Percentiles rank a stretch among this genome's conserved stretches.
phyloP scores from a whole-genome alignment of 2,797 vertebrate species.

The Anas bahamensis region DNA sequence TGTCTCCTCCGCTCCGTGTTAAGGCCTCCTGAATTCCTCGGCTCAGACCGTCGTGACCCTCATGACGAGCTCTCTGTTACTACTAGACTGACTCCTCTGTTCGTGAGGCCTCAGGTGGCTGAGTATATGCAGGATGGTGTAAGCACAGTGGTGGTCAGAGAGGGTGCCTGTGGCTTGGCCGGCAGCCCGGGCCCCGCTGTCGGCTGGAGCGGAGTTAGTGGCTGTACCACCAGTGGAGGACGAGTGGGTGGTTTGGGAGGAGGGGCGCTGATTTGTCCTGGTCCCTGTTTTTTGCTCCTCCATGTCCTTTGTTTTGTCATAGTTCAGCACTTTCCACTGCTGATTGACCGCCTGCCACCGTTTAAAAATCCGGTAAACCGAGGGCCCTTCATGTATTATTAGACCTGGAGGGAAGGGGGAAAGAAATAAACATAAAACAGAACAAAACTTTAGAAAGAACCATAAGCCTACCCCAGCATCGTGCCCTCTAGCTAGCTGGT shows the following conservation, averaged over 20 bases:
- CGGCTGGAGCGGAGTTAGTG: constrained; percentile 78
- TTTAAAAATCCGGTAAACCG: constrained; percentile 98
- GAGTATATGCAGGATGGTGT: constrained; percentile 97
- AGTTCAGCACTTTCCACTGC: constrained; percentile 99
- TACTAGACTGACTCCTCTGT: constrained; percentile 85
- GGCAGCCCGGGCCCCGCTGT: constrained; percentile 76
- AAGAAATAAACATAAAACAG: constrained; percentile 50
- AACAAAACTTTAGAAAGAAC: constrained; percentile 28
- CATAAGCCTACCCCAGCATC: neutral
- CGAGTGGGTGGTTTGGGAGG: constrained; percentile 88
- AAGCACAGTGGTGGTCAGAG: constrained; percentile 96
- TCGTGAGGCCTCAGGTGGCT: constrained; percentile 94
- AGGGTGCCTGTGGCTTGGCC: constrained; percentile 78
- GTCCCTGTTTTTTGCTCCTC: constrained; percentile 88
- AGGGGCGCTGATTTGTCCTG: constrained; percentile 87
- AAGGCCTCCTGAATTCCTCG: constrained; percentile 79
- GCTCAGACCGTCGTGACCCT: constrained; percentile 97
- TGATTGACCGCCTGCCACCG: constrained; percentile 99
- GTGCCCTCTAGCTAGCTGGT: neutral
- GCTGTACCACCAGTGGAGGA: constrained; percentile 86
- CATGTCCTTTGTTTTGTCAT: constrained; percentile 94
- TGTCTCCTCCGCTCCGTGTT: constrained; percentile 57
- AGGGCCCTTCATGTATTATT: constrained; percentile 97
- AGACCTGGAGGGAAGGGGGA: constrained; percentile 82
- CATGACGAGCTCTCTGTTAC: constrained; percentile 98